A percentile compares a stretch with the other conserved stretches of the same genome.
Conservation (phyloP, 1,140 invertebrate genomes). For the Drosophila albomicans region DNA sequence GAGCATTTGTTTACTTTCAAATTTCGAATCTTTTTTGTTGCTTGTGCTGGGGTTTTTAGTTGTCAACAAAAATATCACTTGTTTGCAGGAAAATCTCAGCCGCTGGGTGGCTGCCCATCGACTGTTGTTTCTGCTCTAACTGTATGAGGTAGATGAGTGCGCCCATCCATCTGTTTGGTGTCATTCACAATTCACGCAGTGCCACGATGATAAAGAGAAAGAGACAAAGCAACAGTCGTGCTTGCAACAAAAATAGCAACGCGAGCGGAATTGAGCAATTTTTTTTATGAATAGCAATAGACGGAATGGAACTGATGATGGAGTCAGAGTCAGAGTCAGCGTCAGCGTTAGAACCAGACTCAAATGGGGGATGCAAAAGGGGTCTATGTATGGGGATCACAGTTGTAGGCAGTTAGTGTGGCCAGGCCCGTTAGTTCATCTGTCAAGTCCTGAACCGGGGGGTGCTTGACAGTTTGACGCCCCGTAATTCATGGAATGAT, state of each 20-base stretch:
- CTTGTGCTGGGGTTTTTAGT: constrained; percentile 47
- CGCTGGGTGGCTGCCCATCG: neutral
- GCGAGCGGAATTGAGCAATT: constrained; percentile 76
- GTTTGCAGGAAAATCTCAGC: constrained; percentile 70
- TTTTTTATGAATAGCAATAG: constrained; percentile 75
- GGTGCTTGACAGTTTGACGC: constrained; percentile 75
- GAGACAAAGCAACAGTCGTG: constrained; percentile 12
- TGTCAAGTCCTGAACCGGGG: constrained; percentile 54
- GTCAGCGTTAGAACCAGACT: neutral
- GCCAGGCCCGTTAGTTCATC: constrained; percentile 65
- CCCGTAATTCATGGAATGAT: constrained; percentile 78
- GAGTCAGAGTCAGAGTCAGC: neutral
- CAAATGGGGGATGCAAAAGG: neutral
- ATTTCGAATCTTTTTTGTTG: constrained; percentile 1
- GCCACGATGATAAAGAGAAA: constrained; percentile 35
- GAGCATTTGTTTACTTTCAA: neutral
- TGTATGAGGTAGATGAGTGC: constrained; percentile 9
- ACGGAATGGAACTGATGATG: constrained; percentile 29
- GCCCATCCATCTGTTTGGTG: constrained; percentile 50
- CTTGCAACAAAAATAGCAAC: constrained; percentile 68
- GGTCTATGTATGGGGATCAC: neutral
- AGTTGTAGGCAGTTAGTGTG: constrained; percentile 36
- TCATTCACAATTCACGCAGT: constrained; percentile 44
- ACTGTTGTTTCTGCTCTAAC: constrained; percentile 1
- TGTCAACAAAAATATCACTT: constrained; percentile 78